phyloP scores from a whole-genome alignment of 2,113 vertebrate genomes.

The Aspidoscelis tigris region DNA sequence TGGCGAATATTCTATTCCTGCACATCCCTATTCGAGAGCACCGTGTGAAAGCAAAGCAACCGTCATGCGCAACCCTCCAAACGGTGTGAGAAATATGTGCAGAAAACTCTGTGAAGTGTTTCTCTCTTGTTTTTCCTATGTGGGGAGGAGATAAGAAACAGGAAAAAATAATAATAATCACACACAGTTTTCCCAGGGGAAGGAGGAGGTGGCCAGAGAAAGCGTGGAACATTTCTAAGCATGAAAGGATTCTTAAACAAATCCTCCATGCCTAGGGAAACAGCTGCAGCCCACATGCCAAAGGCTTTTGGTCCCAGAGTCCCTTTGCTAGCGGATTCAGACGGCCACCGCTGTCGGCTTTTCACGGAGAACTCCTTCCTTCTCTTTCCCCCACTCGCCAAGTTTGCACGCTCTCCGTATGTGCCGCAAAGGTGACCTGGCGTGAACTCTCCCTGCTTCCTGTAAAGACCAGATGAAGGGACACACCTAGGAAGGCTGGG shows the following conservation, averaged over 20 bases:
- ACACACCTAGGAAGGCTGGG: constrained; percentile 47
- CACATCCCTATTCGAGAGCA: neutral
- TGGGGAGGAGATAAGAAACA: too few relatives aligned
- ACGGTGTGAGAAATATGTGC: neutral
- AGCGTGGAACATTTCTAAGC: neutral
- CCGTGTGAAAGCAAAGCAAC: neutral
- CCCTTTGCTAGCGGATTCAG: too few relatives aligned
- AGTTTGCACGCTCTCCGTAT: neutral
- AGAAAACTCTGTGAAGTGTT: neutral
- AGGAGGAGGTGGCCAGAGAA: too few relatives aligned
- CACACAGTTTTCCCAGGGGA: too few relatives aligned
- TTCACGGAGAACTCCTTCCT: too few relatives aligned
- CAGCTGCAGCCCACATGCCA: too few relatives aligned
- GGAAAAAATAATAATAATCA: too few relatives aligned
- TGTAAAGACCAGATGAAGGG: neutral
- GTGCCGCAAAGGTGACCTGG: neutral
- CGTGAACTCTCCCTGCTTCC: neutral
- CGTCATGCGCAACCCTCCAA: neutral
- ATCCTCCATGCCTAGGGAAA: too few relatives aligned
- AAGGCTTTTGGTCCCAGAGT: neutral
- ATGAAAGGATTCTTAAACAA: neutral
- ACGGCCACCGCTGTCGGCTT: too few relatives aligned
- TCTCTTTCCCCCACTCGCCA: neutral
- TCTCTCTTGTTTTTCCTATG: neutral
- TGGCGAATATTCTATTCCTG: too few relatives aligned